These are phyloP conservation scores for Euborellia annulipes DNA, from an alignment of 1,140 invertebrate genomes.

Conservation along the genomic window DNA sequence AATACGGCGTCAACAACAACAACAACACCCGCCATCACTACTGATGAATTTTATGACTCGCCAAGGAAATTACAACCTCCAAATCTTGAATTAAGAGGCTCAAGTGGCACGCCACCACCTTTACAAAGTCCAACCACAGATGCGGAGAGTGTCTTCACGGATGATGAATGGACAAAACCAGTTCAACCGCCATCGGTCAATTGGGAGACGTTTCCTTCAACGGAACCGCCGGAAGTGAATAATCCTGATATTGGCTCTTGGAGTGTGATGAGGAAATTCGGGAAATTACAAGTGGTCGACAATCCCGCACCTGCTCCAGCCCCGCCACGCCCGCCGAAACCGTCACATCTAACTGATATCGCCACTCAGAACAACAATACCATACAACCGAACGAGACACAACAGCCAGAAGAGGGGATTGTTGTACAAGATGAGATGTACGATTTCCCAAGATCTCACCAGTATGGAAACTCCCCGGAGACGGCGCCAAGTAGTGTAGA, in stretches of 20 bases:
- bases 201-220: constrained; percentile 38
- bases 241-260: constrained; percentile 32
- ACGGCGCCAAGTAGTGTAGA: constrained; percentile 14
- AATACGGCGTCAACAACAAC: background rate
- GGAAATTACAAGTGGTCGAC: constrained; percentile 32
- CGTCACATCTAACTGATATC: constrained; percentile 33
- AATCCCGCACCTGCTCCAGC: background rate
- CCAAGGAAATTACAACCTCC: constrained; percentile 27
- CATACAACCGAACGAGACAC: too few relatives aligned
- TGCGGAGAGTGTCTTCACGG: constrained; percentile 40
- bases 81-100: constrained; percentile 13
- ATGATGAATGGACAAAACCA: constrained; percentile 32
- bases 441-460: constrained; percentile 53
- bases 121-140: constrained; percentile 35
- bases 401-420: constrained; percentile 18
- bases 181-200: constrained; percentile 25
- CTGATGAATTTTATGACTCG: constrained; percentile 33
- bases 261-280: constrained; percentile 38
- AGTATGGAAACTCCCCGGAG: constrained; percentile 24
- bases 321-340: constrained; percentile 46
- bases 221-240: constrained; percentile 28
- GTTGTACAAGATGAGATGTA: constrained; percentile 48
- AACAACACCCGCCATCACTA: background rate
- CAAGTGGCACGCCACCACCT: constrained; percentile 20
- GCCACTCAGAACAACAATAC: constrained; percentile 19